These are phyloP conservation scores for Poeciliopsis turrubarensis DNA, from an alignment of 2,113 vertebrate genomes.

Conservation along the genomic window DNA sequence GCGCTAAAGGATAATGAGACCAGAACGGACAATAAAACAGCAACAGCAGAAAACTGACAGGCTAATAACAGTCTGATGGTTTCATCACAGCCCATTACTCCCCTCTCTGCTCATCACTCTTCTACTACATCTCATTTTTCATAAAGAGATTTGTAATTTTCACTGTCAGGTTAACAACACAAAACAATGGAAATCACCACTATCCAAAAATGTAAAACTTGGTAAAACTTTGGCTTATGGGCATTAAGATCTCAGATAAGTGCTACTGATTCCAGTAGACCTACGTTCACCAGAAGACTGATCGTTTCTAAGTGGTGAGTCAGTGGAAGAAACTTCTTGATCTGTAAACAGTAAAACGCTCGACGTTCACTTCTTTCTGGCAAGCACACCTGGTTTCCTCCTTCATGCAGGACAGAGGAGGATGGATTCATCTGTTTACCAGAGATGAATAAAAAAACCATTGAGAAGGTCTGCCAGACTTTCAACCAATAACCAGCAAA, in stretches of 20 bases:
- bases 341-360: conserved; percentile 62
- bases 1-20: conserved; percentile 33
- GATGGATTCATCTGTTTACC: conserved; percentile 16
- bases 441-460: too few species aligned
- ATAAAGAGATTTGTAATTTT: not conserved
- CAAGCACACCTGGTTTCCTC: conserved; percentile 47
- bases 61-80: conserved; percentile 48
- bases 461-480: too few species aligned
- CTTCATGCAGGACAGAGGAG: conserved; percentile 53
- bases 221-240: not conserved
- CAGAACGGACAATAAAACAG: conserved; percentile 44
- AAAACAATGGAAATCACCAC: too few species aligned
- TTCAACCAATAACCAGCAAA: too few species aligned
- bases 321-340: conserved; percentile 45
- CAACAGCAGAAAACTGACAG: conserved; percentile 30
- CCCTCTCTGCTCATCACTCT: conserved; percentile 15
- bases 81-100: not conserved
- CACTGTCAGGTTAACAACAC: rapidly evolving
- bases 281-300: conserved; percentile 46
- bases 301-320: conserved; percentile 61
- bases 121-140: not conserved
- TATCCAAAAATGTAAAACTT: too few species aligned
- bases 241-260: not conserved
- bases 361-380: conserved; percentile 60
- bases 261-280: conserved; percentile 8